Base-by-base conservation (phyloP, 2,888 invertebrate species). In the Trichogramma evanescens region DNA sequence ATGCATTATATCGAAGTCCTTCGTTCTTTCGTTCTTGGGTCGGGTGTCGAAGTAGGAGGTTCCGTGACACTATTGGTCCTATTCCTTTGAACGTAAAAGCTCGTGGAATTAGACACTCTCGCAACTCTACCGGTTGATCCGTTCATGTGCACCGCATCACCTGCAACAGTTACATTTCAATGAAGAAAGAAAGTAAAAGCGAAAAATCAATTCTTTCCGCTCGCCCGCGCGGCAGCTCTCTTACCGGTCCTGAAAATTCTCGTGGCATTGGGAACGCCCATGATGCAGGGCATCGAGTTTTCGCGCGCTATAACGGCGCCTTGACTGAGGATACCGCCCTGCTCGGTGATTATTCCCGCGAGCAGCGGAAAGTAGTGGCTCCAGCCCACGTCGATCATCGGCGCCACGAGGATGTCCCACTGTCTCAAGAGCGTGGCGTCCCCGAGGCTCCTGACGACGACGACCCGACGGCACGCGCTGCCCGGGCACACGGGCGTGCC, bases 221-320 rank as follows among this genome's bases (percentile, higher is more conserved):
- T 13, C 13, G 13, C 45, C 2, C 13, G 13, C 13, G 13, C 13
- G 2, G 1, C 13, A 39, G 13, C 13, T 13, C 13, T 13, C 50
- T 63, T 61, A 72, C 89, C 90, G 10, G 89, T 87, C 68, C 80
- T 80, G 70, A 91, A 87, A 7, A 82, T 68, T 66, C 81, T 80
- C 0, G 89, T 90, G 0, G 88, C 91, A 62, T 82, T 80, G 38
- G 80, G 77, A 0, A 86, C 88, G 45, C 89, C 89, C n/a, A 92
- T 88, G 42, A 93, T 82, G 72, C 91, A 91, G 0, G 92, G 92
- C 46, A 93, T 74, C 0, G 91, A 91, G 74, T 89, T 92, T 77
- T 92, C 92, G 64, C 91, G 80, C 1, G 91, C 91, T 50, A 91
- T 88, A 0, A 91, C 91, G 44, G 91, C 91, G 54, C 91, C 92